phyloP scores from a whole-genome alignment of 2,888 invertebrate genomes.

The Odontocerum albicorne region DNA sequence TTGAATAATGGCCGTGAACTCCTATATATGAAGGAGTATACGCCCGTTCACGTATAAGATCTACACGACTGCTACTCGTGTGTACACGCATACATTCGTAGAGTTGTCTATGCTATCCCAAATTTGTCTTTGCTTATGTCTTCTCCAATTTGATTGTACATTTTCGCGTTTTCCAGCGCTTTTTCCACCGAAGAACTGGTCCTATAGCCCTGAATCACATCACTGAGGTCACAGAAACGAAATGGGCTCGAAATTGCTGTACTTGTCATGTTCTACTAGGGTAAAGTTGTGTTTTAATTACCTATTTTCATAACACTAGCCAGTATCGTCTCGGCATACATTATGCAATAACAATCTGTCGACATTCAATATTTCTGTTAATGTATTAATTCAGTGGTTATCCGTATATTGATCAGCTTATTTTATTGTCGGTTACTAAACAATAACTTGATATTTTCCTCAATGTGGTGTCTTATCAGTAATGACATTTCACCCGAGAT shows the following conservation, averaged over 20 bases:
- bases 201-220: neutral
- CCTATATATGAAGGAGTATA: too few relatives aligned
- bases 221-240: neutral
- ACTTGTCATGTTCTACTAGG: slow-evolving; percentile 27
- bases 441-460: neutral
- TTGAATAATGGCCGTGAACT: too few relatives aligned
- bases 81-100: too few relatives aligned
- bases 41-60: too few relatives aligned
- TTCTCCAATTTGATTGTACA: too few relatives aligned
- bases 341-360: slow-evolving; percentile 15
- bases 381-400: neutral
- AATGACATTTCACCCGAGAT: too few relatives aligned
- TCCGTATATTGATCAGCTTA: neutral
- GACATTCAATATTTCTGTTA: neutral
- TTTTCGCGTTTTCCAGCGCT: neutral
- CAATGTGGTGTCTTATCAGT: neutral
- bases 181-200: neutral
- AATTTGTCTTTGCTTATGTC: too few relatives aligned
- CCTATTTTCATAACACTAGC: neutral
- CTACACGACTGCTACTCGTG: too few relatives aligned
- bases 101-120: too few relatives aligned
- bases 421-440: neutral
- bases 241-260: slow-evolving; percentile 27
- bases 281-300: slow-evolving; percentile 12
- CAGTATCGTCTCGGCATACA: neutral